Conservation (phyloP, 1,140 invertebrate genomes). For the Ganaspis sp. region DNA sequence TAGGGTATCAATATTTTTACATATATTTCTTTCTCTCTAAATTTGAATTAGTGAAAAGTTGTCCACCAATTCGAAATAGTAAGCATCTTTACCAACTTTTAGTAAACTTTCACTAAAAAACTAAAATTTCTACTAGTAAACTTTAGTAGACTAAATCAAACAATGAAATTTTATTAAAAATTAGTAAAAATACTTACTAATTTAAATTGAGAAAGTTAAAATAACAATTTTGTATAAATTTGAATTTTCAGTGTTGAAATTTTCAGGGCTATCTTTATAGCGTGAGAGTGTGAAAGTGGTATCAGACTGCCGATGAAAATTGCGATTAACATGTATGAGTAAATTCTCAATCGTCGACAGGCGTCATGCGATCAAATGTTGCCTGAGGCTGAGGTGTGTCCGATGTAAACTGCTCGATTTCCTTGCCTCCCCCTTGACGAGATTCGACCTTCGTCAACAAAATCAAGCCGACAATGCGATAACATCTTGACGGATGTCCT, state of each 20-base stretch:
- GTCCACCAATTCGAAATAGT: no score
- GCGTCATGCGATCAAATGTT: constrained; percentile 43
- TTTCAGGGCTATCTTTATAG: not conserved
- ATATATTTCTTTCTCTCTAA: no score
- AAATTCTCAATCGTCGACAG: constrained; percentile 27
- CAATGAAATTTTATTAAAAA: no score
- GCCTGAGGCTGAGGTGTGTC: constrained; percentile 39
- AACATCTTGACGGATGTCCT: constrained; percentile 36
- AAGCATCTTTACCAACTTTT: no score
- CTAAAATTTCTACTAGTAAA: no score
- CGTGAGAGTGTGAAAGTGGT: not conserved
- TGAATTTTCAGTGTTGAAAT: not conserved
- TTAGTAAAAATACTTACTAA: no score
- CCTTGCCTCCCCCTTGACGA: constrained; percentile 34
- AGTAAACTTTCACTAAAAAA: no score
- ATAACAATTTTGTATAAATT: not conserved
- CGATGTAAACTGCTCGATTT: constrained; percentile 23
- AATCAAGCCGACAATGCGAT: constrained; percentile 35
- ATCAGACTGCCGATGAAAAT: not conserved
- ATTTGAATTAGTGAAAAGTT: no score
- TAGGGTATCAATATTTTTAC: no score
- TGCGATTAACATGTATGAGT: constrained; percentile 19
- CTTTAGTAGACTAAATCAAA: no score
- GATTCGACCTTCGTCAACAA: constrained; percentile 49
- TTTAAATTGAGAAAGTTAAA: no score